Percentiles rank a stretch among this genome's conserved stretches.
Evolutionary conservation across 2,797 vertebrate species (phyloP).

Genomic region (Pipistrellus pipistrellus): DNA sequence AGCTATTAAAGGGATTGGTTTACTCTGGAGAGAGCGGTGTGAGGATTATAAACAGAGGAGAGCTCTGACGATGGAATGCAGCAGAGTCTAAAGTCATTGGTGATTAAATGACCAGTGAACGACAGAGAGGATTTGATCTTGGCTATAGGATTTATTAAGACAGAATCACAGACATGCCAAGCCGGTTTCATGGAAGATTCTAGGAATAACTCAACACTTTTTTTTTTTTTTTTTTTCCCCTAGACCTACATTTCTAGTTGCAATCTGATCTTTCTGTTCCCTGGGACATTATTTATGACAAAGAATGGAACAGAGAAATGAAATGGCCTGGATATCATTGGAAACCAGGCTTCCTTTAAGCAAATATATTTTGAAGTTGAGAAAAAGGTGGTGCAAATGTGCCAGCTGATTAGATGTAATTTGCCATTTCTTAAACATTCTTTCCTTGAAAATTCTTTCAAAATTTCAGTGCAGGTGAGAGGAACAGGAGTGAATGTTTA

Average conservation of each 20-base stretch:
- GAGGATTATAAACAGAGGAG: neutral
- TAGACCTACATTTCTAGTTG: neutral
- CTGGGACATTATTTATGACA: neutral
- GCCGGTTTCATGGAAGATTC: neutral
- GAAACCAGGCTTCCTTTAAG: neutral
- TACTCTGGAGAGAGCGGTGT: neutral
- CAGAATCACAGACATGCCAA: neutral
- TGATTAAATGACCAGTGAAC: neutral
- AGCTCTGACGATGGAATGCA: neutral
- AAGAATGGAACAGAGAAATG: neutral
- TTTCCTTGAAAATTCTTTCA: neutral
- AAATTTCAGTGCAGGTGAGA: neutral
- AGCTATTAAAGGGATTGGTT: neutral
- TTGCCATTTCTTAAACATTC: neutral
- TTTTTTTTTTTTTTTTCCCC: fast-evolving
- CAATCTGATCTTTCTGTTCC: conserved; percentile 34
- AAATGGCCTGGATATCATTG: neutral
- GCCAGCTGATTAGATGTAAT: neutral
- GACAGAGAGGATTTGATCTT: neutral
- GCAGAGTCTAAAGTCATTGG: neutral
- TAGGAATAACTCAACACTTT: neutral
- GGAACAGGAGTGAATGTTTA: neutral
- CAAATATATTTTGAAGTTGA: conserved; percentile 42
- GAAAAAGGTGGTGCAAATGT: neutral
- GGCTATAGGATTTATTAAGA: neutral